phyloP scores from a whole-genome alignment of 2,888 invertebrate genomes.

The Pterobdella sp. region DNA sequence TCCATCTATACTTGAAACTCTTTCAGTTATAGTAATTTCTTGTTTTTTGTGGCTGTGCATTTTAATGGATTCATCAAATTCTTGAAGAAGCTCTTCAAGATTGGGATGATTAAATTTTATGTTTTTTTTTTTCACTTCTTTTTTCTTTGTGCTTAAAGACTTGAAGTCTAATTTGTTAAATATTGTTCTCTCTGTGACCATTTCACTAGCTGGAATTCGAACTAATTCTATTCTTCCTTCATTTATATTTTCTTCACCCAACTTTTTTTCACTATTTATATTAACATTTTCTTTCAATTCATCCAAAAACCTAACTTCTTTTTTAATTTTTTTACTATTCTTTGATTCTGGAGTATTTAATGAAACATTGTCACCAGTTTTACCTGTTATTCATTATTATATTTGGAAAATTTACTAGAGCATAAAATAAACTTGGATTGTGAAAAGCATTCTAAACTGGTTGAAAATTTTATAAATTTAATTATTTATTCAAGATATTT shows the following conservation, averaged over 20 bases:
- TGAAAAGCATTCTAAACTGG: too few relatives aligned
- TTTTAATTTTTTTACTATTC: conserved; percentile 43
- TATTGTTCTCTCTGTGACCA: conserved; percentile 39
- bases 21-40: background rate
- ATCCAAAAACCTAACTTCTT: conserved; percentile 20
- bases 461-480: too few relatives aligned
- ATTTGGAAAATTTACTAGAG: too few relatives aligned
- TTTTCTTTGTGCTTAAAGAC: background rate
- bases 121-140: background rate
- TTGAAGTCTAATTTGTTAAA: conserved; percentile 17
- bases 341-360: conserved; percentile 23
- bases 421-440: too few relatives aligned
- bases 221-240: conserved; percentile 41
- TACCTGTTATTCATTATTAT: background rate
- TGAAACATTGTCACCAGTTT: background rate
- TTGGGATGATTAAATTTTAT: background rate
- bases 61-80: conserved; percentile 1
- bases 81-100: background rate
- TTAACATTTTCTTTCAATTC: background rate
- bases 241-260: background rate
- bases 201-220: conserved; percentile 43
- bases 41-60: background rate
- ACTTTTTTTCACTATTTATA: background rate
- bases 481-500: too few relatives aligned
- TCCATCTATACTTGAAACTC: background rate